These are phyloP conservation scores for Eupleurogrammus muticus DNA, from an alignment of 2,797 vertebrate species.

Conservation along the genomic window DNA sequence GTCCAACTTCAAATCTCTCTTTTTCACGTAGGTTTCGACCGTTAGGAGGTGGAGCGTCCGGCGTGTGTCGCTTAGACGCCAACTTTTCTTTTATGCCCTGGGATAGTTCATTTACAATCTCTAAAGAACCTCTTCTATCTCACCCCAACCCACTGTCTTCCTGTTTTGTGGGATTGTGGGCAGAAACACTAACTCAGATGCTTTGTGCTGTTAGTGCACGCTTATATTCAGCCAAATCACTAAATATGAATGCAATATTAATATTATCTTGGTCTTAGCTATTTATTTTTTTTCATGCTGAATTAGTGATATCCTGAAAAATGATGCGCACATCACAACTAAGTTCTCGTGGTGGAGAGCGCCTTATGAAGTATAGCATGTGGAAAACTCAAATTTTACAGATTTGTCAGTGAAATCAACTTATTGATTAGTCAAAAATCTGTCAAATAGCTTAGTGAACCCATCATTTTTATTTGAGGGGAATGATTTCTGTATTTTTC, in stretches of 20 bases:
- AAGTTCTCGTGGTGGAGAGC: no score
- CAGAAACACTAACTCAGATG: background rate
- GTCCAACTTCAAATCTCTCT: slow-evolving; percentile 78
- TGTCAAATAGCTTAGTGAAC: no score
- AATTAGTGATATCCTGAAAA: no score
- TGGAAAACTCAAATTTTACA: no score
- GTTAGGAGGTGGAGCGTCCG: slow-evolving; percentile 79
- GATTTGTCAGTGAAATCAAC: no score
- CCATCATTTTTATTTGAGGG: no score
- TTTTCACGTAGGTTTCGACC: slow-evolving; percentile 74
- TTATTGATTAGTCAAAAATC: no score
- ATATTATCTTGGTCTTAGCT: background rate
- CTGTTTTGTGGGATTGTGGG: slow-evolving; percentile 50
- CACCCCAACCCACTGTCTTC: slow-evolving; percentile 37
- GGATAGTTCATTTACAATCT: slow-evolving; percentile 29
- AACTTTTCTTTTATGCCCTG: slow-evolving; percentile 12
- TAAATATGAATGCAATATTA: background rate
- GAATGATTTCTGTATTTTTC: no score
- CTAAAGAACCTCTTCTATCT: slow-evolving; percentile 29
- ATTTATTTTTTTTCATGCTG: no score
- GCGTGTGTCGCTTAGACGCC: slow-evolving; percentile 16
- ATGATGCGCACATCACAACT: no score
- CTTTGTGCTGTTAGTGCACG: background rate
- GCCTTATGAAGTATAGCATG: no score
- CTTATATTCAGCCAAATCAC: background rate